Evolutionary conservation across 2,888 invertebrate species (phyloP).

Genomic region (Rhagonycha lutea): DNA sequence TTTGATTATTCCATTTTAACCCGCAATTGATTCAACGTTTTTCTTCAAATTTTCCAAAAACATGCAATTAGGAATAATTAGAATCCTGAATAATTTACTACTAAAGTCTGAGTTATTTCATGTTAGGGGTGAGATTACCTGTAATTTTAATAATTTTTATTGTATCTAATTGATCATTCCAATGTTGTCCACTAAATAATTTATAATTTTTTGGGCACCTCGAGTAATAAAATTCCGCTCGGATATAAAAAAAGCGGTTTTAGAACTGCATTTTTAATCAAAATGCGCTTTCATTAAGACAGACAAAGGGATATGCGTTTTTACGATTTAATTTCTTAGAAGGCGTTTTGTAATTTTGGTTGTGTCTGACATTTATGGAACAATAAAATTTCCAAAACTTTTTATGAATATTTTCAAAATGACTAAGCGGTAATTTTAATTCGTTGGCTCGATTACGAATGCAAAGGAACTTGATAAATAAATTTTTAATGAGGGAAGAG

Average conservation of each 20-base stretch:
- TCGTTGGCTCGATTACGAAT: not conserved
- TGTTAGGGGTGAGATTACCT: not conserved
- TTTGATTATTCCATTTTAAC: not conserved
- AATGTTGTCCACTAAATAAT: not conserved
- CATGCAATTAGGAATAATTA: not conserved
- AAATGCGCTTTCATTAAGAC: slow-evolving; percentile 34
- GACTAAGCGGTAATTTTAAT: slow-evolving; percentile 1
- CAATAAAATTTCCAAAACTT: slow-evolving; percentile 20
- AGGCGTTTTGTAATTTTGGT: slow-evolving; percentile 22
- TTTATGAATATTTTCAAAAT: slow-evolving; percentile 18
- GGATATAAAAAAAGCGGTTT: not conserved
- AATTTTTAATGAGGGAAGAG: not conserved
- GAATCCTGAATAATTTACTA: not conserved
- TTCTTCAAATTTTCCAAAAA: not conserved
- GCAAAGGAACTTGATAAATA: not conserved
- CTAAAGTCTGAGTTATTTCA: not conserved
- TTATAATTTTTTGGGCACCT: not conserved
- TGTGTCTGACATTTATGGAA: slow-evolving; percentile 24
- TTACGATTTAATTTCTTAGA: slow-evolving; percentile 27
- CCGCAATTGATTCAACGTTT: not conserved
- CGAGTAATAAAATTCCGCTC: not conserved
- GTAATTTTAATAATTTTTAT: not conserved
- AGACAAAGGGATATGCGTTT: slow-evolving; percentile 32
- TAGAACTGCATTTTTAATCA: slow-evolving; percentile 28
- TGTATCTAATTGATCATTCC: not conserved